Percentiles rank a stretch among this genome's conserved stretches.
Conservation (phyloP, 2,113 vertebrate species). For the Xiphophorus couchianus region DNA sequence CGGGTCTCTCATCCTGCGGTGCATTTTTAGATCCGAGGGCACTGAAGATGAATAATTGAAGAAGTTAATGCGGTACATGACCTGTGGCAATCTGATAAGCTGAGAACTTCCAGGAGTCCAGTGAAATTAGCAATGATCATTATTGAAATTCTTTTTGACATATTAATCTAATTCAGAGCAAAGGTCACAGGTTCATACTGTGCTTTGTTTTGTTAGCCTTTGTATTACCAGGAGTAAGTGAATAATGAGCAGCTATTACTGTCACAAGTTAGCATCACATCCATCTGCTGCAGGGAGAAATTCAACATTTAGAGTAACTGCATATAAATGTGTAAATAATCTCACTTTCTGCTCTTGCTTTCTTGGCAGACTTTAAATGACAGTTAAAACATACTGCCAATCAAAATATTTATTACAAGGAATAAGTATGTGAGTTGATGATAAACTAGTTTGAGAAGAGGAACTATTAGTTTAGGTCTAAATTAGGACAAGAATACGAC, state of each 20-base stretch:
- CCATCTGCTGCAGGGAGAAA: neutral
- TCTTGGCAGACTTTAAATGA: neutral
- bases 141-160: constrained; percentile 53
- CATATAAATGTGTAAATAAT: constrained; percentile 1
- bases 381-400: constrained; percentile 2
- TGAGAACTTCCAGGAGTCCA: constrained; percentile 58
- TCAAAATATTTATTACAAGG: neutral
- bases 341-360: neutral
- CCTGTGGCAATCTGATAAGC: constrained; percentile 65
- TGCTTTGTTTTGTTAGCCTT: constrained; percentile 18
- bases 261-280: constrained; percentile 7
- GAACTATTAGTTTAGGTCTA: neutral
- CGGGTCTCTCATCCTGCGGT: constrained; percentile 42
- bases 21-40: constrained; percentile 58
- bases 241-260: constrained; percentile 21
- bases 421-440: neutral
- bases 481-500: neutral
- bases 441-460: neutral
- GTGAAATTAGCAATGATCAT: constrained; percentile 63
- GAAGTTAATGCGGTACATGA: constrained; percentile 69
- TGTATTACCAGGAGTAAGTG: constrained; percentile 17
- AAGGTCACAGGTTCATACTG: constrained; percentile 22
- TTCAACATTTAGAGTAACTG: neutral
- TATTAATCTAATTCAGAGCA: constrained; percentile 53
- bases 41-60: constrained; percentile 73